These are phyloP conservation scores for Microplitis manilae DNA, from an alignment of 2,888 invertebrate genomes.

Conservation along the genomic window DNA sequence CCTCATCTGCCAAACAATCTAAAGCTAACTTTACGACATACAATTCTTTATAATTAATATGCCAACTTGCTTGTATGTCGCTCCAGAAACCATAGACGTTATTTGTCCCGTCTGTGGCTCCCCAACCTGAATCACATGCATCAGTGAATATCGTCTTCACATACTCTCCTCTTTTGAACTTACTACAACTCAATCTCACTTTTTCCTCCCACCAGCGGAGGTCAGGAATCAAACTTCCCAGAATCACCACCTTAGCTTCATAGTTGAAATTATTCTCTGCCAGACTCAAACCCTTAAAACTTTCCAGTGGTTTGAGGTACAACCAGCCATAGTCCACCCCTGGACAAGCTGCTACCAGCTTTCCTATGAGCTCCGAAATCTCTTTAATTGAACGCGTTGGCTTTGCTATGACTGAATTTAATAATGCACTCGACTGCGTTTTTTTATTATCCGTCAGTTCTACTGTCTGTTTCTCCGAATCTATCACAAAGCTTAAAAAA, in stretches of 20 bases:
- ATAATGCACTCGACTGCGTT: too few relatives aligned
- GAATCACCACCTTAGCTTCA: constrained; percentile 24
- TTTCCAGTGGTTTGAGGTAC: constrained; percentile 14
- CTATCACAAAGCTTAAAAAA: too few relatives aligned
- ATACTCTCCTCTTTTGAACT: background rate
- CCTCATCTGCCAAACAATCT: constrained; percentile 14
- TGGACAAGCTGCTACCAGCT: too few relatives aligned
- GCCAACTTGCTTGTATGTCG: background rate
- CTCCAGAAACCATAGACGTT: constrained; percentile 5
- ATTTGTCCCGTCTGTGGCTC: constrained; percentile 16
- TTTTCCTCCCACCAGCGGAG: constrained; percentile 30
- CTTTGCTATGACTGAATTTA: too few relatives aligned
- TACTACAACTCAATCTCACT: background rate
- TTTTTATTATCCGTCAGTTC: too few relatives aligned
- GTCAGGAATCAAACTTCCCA: constrained; percentile 16
- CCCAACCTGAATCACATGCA: constrained; percentile 29
- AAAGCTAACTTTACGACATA: background rate
- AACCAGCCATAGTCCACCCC: too few relatives aligned
- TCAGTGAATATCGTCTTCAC: constrained; percentile 16
- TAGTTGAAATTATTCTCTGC: constrained; percentile 19
- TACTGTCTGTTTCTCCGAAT: too few relatives aligned
- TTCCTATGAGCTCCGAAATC: too few relatives aligned
- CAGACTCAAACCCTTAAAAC: background rate
- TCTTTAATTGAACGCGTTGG: too few relatives aligned
- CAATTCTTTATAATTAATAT: constrained; percentile 19